These are phyloP conservation scores for Upupa epops DNA, from an alignment of 2,113 vertebrate species.

Conservation along the genomic window DNA sequence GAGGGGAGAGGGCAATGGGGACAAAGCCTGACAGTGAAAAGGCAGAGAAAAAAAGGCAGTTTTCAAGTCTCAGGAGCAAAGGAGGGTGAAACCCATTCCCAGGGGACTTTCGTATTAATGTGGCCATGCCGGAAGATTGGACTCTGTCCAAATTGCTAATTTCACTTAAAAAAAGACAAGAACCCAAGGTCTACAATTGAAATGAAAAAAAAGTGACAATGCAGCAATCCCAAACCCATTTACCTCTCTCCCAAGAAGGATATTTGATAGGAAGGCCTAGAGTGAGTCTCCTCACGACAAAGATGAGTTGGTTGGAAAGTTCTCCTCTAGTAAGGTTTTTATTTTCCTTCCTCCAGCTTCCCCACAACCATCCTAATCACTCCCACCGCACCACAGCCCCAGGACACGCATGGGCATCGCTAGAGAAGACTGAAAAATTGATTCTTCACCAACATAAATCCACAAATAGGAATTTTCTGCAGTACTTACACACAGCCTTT, in stretches of 20 bases:
- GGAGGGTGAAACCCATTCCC: neutral
- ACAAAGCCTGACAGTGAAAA: neutral
- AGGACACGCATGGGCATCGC: accelerated
- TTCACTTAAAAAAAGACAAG: neutral
- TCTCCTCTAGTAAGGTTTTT: neutral
- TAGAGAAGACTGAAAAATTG: neutral
- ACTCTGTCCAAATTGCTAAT: accelerated
- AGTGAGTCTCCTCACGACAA: neutral
- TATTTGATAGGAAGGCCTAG: neutral
- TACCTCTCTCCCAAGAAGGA: neutral
- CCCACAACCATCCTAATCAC: neutral
- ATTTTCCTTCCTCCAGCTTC: neutral
- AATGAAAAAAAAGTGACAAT: neutral
- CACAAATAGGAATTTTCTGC: neutral
- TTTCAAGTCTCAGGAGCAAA: neutral
- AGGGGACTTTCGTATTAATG: neutral
- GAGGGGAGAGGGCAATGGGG: neutral
- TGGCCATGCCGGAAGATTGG: neutral
- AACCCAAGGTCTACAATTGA: neutral
- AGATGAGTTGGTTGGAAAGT: neutral
- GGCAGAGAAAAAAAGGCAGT: accelerated
- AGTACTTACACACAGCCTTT: neutral
- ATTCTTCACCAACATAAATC: neutral
- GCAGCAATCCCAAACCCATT: neutral
- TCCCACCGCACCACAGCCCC: neutral